Base-by-base conservation (phyloP, 2,888 invertebrate species). In the Cheilosia pagana region DNA sequence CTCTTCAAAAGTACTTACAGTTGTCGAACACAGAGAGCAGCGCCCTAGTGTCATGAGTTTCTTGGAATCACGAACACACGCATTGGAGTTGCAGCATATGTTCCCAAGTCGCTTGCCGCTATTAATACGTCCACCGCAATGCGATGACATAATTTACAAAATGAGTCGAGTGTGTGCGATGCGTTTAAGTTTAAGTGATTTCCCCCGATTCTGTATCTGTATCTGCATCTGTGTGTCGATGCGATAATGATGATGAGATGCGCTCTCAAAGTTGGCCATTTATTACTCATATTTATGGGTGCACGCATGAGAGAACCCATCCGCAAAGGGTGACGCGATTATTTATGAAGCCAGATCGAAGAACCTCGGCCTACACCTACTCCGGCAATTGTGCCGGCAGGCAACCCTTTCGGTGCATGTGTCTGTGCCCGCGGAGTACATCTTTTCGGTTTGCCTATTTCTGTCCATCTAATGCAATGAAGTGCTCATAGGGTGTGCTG, bases 361-460 rank as follows among this genome's bases (percentile, higher is more conserved):
- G 60, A 65, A 72, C 72, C 45, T 39, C 14, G 14, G 28, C 52
- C n/a, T 31, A 48, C 28, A 53, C 35, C 52, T 28, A 12, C 21
- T 35, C n/a, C n/a, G n/a, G 12, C 53, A 53, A 5, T 25, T 43
- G 59, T 76, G 59, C 57, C 77, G 25, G 12, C 10, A 3, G 55
- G 70, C 48, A 39, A 55, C 55, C 48, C 43, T 52, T 71, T 35
- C 35, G 12, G 35, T 4, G 35, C 12, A 35, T 35, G 35, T 28
- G 28, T 60, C 60, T 72, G 31, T 67, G 60, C 21, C 45, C 60
- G 52, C 41, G 23, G 60, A 74, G 55, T 55, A 55, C 67, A 62
- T 74, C 67, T 62, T 74, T 62, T 74, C 74, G 74, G 74, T 81
- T 65, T 63, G 21, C 65, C 79, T 60, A 78, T 78, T 72, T 72